phyloP scores from a whole-genome alignment of 2,113 vertebrate species.

The Melanocharis versteri region DNA sequence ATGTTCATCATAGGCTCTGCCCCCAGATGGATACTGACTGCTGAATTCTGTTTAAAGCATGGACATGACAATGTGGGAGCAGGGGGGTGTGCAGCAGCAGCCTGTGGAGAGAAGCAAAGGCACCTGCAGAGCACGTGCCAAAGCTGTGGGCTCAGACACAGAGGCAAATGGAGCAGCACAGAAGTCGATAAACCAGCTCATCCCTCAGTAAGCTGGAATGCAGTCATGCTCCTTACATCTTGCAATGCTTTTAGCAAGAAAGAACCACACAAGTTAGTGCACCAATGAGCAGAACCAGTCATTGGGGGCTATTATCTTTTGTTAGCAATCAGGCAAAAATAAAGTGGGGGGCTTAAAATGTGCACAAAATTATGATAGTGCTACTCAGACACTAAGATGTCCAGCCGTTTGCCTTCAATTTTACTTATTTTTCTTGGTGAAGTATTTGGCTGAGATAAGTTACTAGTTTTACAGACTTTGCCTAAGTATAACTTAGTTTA shows the following conservation, averaged over 20 bases:
- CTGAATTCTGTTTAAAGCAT: neutral
- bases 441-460: neutral
- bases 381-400: neutral
- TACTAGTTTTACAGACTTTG: neutral
- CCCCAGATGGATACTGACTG: neutral
- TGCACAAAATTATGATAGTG: neutral
- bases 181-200: neutral
- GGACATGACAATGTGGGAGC: neutral
- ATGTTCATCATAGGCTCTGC: accelerated
- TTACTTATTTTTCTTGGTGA: neutral
- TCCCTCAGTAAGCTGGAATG: neutral
- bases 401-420: neutral
- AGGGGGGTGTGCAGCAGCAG: neutral
- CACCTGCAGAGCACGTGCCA: neutral
- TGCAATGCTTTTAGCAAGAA: neutral
- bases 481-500: neutral
- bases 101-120: neutral
- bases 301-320: neutral
- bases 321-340: neutral
- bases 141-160: neutral
- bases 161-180: neutral
- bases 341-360: neutral
- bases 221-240: neutral
- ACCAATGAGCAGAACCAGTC: neutral
- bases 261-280: neutral